These are phyloP conservation scores for Drosophila orena DNA, from an alignment of 1,140 invertebrate species.

Conservation along the genomic window DNA sequence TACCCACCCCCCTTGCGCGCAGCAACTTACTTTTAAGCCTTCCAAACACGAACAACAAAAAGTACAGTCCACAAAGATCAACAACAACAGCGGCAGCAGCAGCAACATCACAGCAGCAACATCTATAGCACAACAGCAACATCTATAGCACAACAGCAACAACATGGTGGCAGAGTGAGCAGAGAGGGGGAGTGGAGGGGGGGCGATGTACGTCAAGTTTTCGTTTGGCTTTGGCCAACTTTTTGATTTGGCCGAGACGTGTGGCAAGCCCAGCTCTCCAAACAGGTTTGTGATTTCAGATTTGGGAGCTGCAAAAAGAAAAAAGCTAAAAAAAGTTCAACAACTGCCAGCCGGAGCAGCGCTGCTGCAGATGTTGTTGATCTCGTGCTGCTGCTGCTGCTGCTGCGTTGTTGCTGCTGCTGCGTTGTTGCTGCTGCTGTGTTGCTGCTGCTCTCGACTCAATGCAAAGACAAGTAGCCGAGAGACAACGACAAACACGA, in stretches of 20 bases:
- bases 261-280: slow-evolving; percentile 66
- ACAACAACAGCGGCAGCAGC: slow-evolving; percentile 51
- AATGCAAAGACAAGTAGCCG: slow-evolving; percentile 70
- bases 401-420: slow-evolving; percentile 19
- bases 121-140: slow-evolving; percentile 12
- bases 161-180: slow-evolving; percentile 1
- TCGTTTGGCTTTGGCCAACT: slow-evolving; percentile 58
- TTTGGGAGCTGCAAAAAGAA: slow-evolving; percentile 68
- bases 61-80: slow-evolving; percentile 72
- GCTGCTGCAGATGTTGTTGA: slow-evolving; percentile 60
- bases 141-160: slow-evolving; percentile 25
- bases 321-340: slow-evolving; percentile 75
- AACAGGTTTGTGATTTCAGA: slow-evolving; percentile 76
- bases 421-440: slow-evolving; percentile 37
- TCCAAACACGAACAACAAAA: slow-evolving; percentile 70
- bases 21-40: slow-evolving; percentile 13
- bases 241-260: slow-evolving; percentile 79
- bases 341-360: slow-evolving; percentile 46
- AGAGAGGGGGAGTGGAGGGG: background rate
- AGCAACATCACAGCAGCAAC: slow-evolving; percentile 19
- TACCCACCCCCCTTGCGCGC: background rate
- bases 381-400: slow-evolving; percentile 42
- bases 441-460: slow-evolving; percentile 43
- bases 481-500: slow-evolving; percentile 72
- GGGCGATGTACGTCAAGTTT: slow-evolving; percentile 45